These are phyloP conservation scores for Oryzias woworae DNA, from an alignment of 2,113 vertebrate species.

Conservation along the genomic window DNA sequence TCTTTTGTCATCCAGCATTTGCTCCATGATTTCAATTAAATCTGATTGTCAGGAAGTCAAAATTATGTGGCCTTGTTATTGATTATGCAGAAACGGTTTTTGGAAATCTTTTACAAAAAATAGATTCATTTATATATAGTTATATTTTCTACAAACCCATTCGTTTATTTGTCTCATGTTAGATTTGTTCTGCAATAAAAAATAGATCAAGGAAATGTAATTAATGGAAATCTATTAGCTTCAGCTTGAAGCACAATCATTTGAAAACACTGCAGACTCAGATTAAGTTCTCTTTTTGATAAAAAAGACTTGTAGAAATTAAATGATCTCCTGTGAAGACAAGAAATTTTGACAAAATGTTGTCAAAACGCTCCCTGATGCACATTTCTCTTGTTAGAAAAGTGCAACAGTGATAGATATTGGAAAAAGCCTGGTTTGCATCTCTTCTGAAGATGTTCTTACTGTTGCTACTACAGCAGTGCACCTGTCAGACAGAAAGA, in stretches of 20 bases:
- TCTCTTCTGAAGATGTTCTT: too few species aligned
- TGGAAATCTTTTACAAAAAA: conserved; percentile 40
- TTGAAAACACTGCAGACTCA: conserved; percentile 7
- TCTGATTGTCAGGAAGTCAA: conserved; percentile 15
- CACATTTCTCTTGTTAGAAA: too few species aligned
- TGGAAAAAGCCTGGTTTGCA: too few species aligned
- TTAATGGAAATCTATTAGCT: conserved; percentile 28
- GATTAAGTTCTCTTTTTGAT: conserved; percentile 11
- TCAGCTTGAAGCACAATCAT: conserved; percentile 17
- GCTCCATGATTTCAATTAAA: conserved; percentile 31
- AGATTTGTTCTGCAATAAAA: conserved; percentile 51
- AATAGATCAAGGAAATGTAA: conserved; percentile 43
- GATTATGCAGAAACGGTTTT: conserved; percentile 34
- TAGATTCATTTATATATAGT: conserved; percentile 19
- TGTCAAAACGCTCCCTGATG: too few species aligned
- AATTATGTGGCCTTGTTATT: conserved; percentile 22
- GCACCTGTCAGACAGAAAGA: too few species aligned
- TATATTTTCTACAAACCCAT: conserved; percentile 38
- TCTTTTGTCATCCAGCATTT: conserved; percentile 10
- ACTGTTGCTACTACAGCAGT: too few species aligned
- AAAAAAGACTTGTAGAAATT: background rate
- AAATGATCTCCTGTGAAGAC: too few species aligned
- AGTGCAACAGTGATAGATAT: too few species aligned
- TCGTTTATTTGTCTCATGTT: conserved; percentile 30
- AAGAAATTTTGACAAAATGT: too few species aligned